A percentile compares a stretch with the other conserved stretches of the same genome.
Evolutionary conservation across 2,888 invertebrate species (phyloP).

Genomic region (Empis stercorea): DNA sequence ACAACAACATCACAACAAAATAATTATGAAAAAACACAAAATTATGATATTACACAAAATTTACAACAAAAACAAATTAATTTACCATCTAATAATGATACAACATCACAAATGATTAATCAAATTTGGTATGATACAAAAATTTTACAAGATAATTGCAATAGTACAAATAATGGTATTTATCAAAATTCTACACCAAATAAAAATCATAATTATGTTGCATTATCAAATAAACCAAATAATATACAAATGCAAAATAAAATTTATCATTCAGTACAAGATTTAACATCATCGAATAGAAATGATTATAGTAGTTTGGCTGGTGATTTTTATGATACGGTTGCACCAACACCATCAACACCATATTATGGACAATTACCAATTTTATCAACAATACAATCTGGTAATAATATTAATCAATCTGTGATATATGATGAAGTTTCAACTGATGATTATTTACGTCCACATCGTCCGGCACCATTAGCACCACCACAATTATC

Average conservation of each 20-base stretch:
- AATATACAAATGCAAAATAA: conserved; percentile 19
- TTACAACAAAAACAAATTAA: conserved; percentile 26
- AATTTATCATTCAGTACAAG: conserved; percentile 21
- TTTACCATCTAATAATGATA: conserved; percentile 17
- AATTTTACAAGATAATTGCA: conserved; percentile 13
- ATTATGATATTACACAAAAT: conserved; percentile 2
- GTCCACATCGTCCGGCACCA: conserved; percentile 49
- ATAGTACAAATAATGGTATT: conserved; percentile 16
- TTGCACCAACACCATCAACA: conserved; percentile 27
- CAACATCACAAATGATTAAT: conserved; percentile 35
- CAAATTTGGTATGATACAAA: conserved; percentile 40
- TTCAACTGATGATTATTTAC: conserved; percentile 31
- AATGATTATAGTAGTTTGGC: conserved; percentile 25
- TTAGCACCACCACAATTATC: conserved; percentile 40
- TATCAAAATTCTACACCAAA: conserved; percentile 10
- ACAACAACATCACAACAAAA: conserved; percentile 5
- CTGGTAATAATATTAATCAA: conserved; percentile 16
- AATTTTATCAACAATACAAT: conserved; percentile 4
- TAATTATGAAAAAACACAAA: not conserved
- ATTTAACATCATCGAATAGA: conserved; percentile 3
- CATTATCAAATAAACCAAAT: conserved; percentile 32
- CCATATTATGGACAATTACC: conserved; percentile 33
- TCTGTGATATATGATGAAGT: conserved; percentile 34
- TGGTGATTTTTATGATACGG: conserved; percentile 28
- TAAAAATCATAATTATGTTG: conserved; percentile 29